phyloP scores from a whole-genome alignment of 2,888 invertebrate species.

The Oegoconia quadripuncta region DNA sequence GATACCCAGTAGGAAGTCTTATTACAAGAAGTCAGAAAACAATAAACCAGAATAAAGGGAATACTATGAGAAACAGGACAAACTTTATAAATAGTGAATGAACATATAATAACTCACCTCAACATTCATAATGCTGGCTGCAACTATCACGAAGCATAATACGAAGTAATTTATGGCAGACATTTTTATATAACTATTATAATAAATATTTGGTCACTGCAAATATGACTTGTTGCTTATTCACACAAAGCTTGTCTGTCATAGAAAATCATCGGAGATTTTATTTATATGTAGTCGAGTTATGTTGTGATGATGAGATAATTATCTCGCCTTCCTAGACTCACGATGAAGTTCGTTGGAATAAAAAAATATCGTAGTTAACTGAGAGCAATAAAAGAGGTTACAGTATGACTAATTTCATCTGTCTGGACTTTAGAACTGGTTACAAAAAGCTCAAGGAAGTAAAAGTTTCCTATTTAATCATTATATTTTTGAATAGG shows the following conservation, averaged over 20 bases:
- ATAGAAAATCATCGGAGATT: neutral
- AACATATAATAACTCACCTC: too few species aligned
- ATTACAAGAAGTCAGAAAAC: too few species aligned
- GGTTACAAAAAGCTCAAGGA: too few species aligned
- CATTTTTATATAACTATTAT: constrained; percentile 13
- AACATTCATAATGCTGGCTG: constrained; percentile 22
- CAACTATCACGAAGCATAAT: constrained; percentile 20
- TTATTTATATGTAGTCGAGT: neutral
- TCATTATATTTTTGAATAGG: too few species aligned
- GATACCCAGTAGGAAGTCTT: too few species aligned
- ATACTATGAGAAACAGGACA: too few species aligned
- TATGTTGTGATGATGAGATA: neutral
- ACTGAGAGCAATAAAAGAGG: too few species aligned
- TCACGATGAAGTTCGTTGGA: neutral
- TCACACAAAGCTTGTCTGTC: neutral
- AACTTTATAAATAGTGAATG: too few species aligned
- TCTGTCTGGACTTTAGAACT: too few species aligned
- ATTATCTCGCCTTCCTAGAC: neutral
- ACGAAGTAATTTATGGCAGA: constrained; percentile 16
- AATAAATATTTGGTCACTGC: neutral
- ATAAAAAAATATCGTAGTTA: neutral
- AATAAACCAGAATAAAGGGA: too few species aligned
- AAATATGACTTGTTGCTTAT: neutral
- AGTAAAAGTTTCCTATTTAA: too few species aligned
- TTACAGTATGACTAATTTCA: too few species aligned